Evolutionary conservation across 2,888 invertebrate species (phyloP).

Genomic region (Glomeris marginata): DNA sequence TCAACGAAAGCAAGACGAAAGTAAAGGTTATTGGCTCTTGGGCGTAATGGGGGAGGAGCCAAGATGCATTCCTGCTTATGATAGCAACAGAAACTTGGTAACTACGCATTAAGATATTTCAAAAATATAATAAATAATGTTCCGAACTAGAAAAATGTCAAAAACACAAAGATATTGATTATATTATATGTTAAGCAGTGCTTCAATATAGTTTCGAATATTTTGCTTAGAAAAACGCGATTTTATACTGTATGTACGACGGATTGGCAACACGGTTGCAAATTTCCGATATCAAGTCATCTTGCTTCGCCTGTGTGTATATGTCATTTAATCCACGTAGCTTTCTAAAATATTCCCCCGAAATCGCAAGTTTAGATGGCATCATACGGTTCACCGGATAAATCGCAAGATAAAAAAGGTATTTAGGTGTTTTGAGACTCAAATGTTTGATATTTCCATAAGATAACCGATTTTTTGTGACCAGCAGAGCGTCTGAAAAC

Average conservation of each 20-base stretch:
- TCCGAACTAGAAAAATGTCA: not conserved
- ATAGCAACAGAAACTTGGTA: not conserved
- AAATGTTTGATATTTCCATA: not conserved
- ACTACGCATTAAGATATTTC: not conserved
- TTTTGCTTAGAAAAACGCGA: no score
- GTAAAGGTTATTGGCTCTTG: no score
- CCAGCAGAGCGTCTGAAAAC: not conserved
- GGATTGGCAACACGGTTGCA: no score
- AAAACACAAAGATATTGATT: not conserved
- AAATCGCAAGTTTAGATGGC: slow-evolving; percentile 2
- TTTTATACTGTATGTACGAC: no score
- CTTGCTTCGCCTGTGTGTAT: no score
- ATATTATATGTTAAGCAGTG: no score
- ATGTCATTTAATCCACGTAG: no score
- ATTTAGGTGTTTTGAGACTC: not conserved
- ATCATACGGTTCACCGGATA: slow-evolving; percentile 8
- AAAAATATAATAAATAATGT: not conserved
- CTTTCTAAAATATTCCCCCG: not conserved
- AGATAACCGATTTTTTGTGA: not conserved
- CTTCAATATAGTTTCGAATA: no score
- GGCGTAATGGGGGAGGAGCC: no score
- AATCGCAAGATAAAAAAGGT: slow-evolving; percentile 11
- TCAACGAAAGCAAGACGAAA: no score
- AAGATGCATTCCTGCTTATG: no score
- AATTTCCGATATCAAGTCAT: no score